Conservation (phyloP, 2,797 vertebrate species). For the Sorex maritimensis region DNA sequence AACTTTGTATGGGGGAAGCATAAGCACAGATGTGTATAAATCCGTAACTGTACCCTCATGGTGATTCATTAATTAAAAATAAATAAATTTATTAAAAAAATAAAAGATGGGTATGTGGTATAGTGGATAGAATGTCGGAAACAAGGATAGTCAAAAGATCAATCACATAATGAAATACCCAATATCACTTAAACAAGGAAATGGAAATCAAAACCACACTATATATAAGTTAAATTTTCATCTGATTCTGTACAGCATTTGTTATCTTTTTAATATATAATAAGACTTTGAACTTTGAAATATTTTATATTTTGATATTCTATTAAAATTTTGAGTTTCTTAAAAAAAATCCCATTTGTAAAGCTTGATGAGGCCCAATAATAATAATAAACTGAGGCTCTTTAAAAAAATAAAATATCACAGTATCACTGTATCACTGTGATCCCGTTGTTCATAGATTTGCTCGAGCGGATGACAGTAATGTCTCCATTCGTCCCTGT, state of each 20-base stretch:
- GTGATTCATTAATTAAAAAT: too few relatives aligned
- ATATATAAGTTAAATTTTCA: background rate
- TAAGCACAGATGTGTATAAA: too few relatives aligned
- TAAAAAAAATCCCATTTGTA: constrained; percentile 11
- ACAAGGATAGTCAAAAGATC: background rate
- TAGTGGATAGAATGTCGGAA: background rate
- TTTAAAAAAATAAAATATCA: too few relatives aligned
- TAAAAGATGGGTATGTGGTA: background rate
- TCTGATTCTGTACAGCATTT: background rate
- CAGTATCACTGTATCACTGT: too few relatives aligned
- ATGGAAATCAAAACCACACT: background rate
- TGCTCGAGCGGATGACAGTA: too few relatives aligned
- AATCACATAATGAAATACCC: background rate
- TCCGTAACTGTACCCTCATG: too few relatives aligned
- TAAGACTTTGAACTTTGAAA: background rate
- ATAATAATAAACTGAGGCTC: too few relatives aligned
- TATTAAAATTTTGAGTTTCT: background rate
- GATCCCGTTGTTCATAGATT: too few relatives aligned
- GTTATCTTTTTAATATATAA: background rate
- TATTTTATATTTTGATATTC: constrained; percentile 1
- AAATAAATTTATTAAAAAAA: too few relatives aligned
- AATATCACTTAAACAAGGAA: background rate
- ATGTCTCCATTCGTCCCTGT: too few relatives aligned
- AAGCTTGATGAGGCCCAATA: background rate
- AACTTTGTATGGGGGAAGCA: too few relatives aligned